Conservation (phyloP, 2,113 vertebrate species). For the Podocnemis expansa region DNA sequence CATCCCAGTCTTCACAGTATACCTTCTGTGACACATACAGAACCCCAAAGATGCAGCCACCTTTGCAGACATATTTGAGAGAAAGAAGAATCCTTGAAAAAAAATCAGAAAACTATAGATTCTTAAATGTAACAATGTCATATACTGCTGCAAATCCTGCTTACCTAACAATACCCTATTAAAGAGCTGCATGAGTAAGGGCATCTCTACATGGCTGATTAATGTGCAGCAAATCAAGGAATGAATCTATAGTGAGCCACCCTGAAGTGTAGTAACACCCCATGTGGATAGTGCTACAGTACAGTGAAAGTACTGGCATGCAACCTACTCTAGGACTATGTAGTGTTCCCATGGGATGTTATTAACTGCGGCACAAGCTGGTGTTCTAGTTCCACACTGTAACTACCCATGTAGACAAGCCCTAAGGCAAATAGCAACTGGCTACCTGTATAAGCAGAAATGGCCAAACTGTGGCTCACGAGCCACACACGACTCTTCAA, state of each 20-base stretch:
- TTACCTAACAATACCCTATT: not conserved
- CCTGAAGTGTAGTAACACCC: not conserved
- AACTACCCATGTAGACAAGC: not conserved
- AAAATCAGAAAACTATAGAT: not conserved
- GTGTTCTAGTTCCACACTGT: not conserved
- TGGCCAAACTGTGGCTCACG: too few relatives aligned
- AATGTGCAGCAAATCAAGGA: not conserved
- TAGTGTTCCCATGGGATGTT: not conserved
- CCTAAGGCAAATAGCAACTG: not conserved
- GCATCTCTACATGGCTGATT: not conserved
- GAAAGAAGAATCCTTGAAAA: too few relatives aligned
- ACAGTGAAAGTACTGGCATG: not conserved
- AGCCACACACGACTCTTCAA: too few relatives aligned
- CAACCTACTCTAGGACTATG: not conserved
- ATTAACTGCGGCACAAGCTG: not conserved
- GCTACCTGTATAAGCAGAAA: too few relatives aligned
- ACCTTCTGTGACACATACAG: not conserved
- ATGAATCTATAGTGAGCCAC: not conserved
- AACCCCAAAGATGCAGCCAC: not conserved
- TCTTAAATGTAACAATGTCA: not conserved
- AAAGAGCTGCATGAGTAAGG: not conserved
- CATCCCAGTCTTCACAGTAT: not conserved
- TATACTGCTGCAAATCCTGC: not conserved
- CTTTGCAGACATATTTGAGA: not conserved
- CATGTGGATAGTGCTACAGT: not conserved